Evolutionary conservation across 2,797 vertebrate genomes (phyloP).

Genomic region (Streptopelia turtur): DNA sequence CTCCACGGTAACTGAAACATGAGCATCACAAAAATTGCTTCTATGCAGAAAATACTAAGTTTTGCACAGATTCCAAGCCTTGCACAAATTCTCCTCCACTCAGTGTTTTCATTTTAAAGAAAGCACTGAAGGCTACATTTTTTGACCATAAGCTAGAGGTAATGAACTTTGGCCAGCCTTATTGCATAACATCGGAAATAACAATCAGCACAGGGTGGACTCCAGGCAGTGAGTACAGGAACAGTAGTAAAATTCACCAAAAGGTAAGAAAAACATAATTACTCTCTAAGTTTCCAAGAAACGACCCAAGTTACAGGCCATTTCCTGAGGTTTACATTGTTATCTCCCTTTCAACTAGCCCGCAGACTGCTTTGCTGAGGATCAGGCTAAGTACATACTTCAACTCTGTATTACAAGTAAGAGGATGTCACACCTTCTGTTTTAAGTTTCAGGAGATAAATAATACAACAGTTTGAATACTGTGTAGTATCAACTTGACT

Average conservation of each 20-base stretch:
- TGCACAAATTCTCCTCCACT: background rate
- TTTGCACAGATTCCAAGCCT: background rate
- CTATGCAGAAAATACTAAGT: background rate
- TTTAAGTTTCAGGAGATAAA: background rate
- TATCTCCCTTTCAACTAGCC: background rate
- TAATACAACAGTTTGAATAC: background rate
- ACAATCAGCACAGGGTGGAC: background rate
- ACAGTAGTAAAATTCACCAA: background rate
- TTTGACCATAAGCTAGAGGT: background rate
- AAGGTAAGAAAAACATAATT: background rate
- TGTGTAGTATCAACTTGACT: background rate
- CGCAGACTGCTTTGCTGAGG: background rate
- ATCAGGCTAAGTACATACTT: background rate
- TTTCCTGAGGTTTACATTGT: background rate
- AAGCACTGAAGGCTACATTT: background rate
- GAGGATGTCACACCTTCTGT: background rate
- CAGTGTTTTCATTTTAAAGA: background rate
- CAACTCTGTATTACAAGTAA: background rate
- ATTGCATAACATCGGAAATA: accelerated
- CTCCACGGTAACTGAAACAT: background rate
- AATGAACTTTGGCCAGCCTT: background rate
- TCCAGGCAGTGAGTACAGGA: background rate
- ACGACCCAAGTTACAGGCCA: background rate
- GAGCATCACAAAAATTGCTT: background rate
- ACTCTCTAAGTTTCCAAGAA: background rate